These are phyloP conservation scores for Mythimna vitellina DNA, from an alignment of 2,888 invertebrate genomes.

Conservation along the genomic window DNA sequence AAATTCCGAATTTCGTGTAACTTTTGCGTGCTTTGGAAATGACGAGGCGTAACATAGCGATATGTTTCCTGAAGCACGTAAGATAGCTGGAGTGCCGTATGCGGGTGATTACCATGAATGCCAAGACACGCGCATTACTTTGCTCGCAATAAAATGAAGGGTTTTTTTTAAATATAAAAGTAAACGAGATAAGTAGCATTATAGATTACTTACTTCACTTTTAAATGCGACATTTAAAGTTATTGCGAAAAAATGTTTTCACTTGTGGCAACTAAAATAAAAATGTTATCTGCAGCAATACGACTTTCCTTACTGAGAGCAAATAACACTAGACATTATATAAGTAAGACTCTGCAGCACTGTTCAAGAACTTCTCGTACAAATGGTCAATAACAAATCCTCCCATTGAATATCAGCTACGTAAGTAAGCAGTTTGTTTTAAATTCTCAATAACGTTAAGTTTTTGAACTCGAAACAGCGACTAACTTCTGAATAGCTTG, in stretches of 20 bases:
- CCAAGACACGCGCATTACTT: constrained; percentile 46
- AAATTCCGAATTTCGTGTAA: constrained; percentile 42
- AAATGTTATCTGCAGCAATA: constrained; percentile 22
- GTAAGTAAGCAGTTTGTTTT: constrained; percentile 56
- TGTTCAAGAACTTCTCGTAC: constrained; percentile 22
- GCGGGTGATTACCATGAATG: constrained; percentile 51
- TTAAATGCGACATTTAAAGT: background rate
- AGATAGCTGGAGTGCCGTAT: constrained; percentile 53
- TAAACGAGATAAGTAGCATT: background rate
- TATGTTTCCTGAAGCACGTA: constrained; percentile 64
- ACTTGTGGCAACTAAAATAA: constrained; percentile 21
- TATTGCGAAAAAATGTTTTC: constrained; percentile 1
- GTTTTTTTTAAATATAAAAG: constrained; percentile 27
- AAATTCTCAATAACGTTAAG: constrained; percentile 68
- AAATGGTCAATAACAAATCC: constrained; percentile 37
- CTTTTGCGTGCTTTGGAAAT: constrained; percentile 51
- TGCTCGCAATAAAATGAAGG: constrained; percentile 36
- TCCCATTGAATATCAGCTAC: constrained; percentile 30
- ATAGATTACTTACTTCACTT: constrained; percentile 7
- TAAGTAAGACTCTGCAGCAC: constrained; percentile 24
- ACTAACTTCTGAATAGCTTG: constrained; percentile 73
- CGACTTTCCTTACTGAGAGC: constrained; percentile 17
- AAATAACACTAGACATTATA: constrained; percentile 47
- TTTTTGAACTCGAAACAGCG: constrained; percentile 68
- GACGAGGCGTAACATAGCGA: constrained; percentile 53